These are phyloP conservation scores for Agonopterix heracliana DNA, from an alignment of 2,888 invertebrate species.

Conservation along the genomic window DNA sequence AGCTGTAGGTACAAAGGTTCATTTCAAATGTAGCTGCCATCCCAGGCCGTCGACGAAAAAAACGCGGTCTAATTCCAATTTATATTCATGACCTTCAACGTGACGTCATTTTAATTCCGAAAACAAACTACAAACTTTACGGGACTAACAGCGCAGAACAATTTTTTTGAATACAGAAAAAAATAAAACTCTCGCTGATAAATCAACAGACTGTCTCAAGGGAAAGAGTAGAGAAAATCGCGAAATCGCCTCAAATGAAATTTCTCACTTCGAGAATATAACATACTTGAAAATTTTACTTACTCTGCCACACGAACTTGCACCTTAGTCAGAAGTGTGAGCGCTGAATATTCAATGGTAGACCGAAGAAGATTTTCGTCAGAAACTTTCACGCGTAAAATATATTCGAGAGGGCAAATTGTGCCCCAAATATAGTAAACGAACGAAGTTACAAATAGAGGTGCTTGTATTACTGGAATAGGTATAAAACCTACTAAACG, in stretches of 20 bases:
- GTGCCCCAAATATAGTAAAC: slow-evolving; percentile 52
- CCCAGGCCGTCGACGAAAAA: too few relatives aligned
- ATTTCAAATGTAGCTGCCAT: too few relatives aligned
- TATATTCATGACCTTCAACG: background rate
- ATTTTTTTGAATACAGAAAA: slow-evolving; percentile 27
- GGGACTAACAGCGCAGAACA: slow-evolving; percentile 14
- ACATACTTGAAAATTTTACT: slow-evolving; percentile 39
- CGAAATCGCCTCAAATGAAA: slow-evolving; percentile 71
- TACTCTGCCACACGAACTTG: slow-evolving; percentile 13
- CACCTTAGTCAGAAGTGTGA: slow-evolving; percentile 21
- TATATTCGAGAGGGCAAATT: slow-evolving; percentile 60
- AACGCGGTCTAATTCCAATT: background rate
- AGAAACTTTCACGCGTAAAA: slow-evolving; percentile 51
- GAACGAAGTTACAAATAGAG: slow-evolving; percentile 14
- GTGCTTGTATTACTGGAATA: background rate
- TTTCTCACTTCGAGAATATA: slow-evolving; percentile 54
- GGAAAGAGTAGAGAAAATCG: slow-evolving; percentile 55
- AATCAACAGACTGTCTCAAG: slow-evolving; percentile 56
- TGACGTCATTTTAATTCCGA: slow-evolving; percentile 3
- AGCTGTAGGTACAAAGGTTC: too few relatives aligned
- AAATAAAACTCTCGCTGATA: slow-evolving; percentile 45
- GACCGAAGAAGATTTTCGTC: slow-evolving; percentile 22
- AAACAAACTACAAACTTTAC: slow-evolving; percentile 1
- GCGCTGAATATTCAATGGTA: slow-evolving; percentile 8
- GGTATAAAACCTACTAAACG: too few relatives aligned